Evolutionary conservation across 2,888 invertebrate genomes (phyloP).

Genomic region (Standfussiana lucernea): DNA sequence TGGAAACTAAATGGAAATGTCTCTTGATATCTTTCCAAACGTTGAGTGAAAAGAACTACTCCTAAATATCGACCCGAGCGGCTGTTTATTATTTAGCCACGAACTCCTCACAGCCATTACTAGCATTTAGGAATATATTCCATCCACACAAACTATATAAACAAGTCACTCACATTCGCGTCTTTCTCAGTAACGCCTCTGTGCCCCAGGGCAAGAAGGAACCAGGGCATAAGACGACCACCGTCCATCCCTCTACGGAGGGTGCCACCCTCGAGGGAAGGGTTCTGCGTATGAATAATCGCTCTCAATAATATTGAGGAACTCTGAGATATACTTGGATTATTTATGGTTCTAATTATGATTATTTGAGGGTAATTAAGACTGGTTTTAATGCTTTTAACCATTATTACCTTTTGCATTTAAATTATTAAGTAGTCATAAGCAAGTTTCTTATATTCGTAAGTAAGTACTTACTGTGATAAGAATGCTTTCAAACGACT

Average conservation of each 20-base stretch:
- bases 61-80: no score
- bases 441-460: neutral
- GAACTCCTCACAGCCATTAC: neutral
- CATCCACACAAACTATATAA: constrained; percentile 8
- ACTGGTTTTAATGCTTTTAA: neutral
- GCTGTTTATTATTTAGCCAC: no score
- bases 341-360: constrained; percentile 14
- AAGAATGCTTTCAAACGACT: neutral
- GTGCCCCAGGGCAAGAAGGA: constrained; percentile 44
- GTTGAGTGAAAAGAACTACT: no score
- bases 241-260: constrained; percentile 31
- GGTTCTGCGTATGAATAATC: constrained; percentile 50
- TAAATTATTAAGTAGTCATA: neutral
- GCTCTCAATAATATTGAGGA: constrained; percentile 53
- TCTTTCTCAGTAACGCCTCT: neutral
- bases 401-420: neutral
- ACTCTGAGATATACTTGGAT: neutral
- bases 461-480: neutral
- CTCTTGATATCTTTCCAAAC: no score
- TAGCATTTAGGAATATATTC: neutral
- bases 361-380: constrained; percentile 10
- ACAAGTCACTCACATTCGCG: constrained; percentile 19
- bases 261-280: constrained; percentile 54
- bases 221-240: constrained; percentile 29
- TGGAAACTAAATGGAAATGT: no score